These are phyloP conservation scores for Oceanodroma tethys DNA, from an alignment of 2,113 vertebrate genomes.

Conservation along the genomic window DNA sequence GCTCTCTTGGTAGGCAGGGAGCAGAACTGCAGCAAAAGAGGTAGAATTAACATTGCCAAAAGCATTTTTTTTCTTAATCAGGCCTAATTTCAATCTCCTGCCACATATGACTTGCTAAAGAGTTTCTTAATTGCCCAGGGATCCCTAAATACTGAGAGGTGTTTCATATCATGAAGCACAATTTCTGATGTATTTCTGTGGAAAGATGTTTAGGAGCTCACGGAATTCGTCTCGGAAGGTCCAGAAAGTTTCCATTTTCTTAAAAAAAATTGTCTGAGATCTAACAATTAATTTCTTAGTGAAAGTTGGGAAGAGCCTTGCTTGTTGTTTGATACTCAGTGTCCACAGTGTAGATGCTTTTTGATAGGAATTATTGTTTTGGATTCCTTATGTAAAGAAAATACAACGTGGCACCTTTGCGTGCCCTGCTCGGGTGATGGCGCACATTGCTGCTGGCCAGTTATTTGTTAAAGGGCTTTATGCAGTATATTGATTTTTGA, in stretches of 20 bases:
- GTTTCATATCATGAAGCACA: neutral
- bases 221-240: neutral
- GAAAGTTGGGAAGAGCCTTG: neutral
- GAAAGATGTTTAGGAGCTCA: neutral
- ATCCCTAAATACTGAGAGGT: neutral
- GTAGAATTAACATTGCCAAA: neutral
- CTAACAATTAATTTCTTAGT: neutral
- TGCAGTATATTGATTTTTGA: neutral
- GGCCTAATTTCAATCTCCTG: neutral
- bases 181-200: neutral
- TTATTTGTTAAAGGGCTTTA: neutral
- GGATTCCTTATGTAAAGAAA: neutral
- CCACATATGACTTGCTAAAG: neutral
- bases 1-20: neutral
- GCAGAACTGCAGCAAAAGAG: neutral
- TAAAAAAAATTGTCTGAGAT: neutral
- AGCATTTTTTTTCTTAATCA: neutral
- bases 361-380: neutral
- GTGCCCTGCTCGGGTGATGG: neutral
- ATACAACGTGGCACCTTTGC: rapidly evolving
- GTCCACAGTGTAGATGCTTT: neutral
- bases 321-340: neutral
- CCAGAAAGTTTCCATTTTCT: neutral
- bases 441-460: neutral
- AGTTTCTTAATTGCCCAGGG: neutral